These are phyloP conservation scores for Athene noctua DNA, from an alignment of 2,113 vertebrate species.

Conservation along the genomic window DNA sequence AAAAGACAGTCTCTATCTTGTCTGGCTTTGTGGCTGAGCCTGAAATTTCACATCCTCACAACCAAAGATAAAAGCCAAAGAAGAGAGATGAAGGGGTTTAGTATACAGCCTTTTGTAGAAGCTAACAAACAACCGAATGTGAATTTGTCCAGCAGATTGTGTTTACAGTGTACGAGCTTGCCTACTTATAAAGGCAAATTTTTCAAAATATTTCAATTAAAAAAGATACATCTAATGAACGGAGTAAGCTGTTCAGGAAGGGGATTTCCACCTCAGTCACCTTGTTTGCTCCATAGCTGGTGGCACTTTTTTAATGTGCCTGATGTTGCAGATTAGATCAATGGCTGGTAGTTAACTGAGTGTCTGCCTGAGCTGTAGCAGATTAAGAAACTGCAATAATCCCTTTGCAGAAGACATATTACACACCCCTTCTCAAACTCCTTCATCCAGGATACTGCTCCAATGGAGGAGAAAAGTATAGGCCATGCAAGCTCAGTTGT, in stretches of 20 bases:
- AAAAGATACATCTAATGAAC: background rate
- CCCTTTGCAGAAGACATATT: background rate
- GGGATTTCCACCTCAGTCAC: background rate
- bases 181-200: background rate
- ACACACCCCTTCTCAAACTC: background rate
- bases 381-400: background rate
- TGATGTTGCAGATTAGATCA: background rate
- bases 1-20: background rate
- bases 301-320: background rate
- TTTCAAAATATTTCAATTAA: background rate
- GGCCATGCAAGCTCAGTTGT: background rate
- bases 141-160: background rate
- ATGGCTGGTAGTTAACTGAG: background rate
- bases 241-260: background rate
- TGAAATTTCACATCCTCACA: background rate
- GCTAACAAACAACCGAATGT: background rate
- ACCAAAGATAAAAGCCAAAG: background rate
- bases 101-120: background rate
- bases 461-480: background rate
- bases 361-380: background rate
- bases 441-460: background rate
- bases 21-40: background rate
- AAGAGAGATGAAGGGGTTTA: background rate
- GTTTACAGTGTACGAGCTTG: background rate
- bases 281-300: background rate